A percentile compares a stretch with the other conserved stretches of the same genome.
phyloP scores from a whole-genome alignment of 2,888 invertebrate species.

The Torymus auratus region DNA sequence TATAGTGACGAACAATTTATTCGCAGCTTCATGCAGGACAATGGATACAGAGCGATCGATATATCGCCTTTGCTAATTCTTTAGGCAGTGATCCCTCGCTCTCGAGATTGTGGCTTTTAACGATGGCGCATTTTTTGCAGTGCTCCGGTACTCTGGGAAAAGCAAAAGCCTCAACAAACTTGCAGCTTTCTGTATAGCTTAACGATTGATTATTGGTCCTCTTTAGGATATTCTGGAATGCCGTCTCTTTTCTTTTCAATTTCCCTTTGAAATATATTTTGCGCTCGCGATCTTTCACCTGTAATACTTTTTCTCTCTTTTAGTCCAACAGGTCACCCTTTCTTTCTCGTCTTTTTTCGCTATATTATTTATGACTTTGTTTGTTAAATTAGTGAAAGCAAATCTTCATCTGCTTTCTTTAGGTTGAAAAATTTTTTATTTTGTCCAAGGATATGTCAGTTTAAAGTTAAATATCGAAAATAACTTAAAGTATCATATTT shows the following conservation, averaged over 20 bases:
- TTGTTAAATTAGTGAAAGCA: too few relatives aligned
- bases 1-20: too few relatives aligned
- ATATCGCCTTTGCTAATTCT: conserved; percentile 56
- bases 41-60: conserved; percentile 58
- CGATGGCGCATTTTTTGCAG: conserved; percentile 36
- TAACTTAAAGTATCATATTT: too few relatives aligned
- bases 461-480: too few relatives aligned
- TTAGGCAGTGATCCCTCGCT: conserved; percentile 33
- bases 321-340: neutral
- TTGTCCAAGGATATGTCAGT: too few relatives aligned
- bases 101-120: conserved; percentile 48
- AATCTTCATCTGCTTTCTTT: too few relatives aligned
- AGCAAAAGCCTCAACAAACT: conserved; percentile 13
- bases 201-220: conserved; percentile 52
- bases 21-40: too few relatives aligned
- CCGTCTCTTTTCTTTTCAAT: neutral
- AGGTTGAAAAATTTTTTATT: too few relatives aligned
- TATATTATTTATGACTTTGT: too few relatives aligned
- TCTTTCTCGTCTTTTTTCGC: neutral
- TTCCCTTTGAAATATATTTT: neutral
- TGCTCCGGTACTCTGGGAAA: too few relatives aligned
- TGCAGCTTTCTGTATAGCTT: conserved; percentile 21
- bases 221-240: neutral
- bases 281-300: neutral
- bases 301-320: too few relatives aligned